Evolutionary conservation across 30 jellyfish, hydroid and myxozoan genomes (phyloP).

Genomic region (Hydractinia echinata): DNA sequence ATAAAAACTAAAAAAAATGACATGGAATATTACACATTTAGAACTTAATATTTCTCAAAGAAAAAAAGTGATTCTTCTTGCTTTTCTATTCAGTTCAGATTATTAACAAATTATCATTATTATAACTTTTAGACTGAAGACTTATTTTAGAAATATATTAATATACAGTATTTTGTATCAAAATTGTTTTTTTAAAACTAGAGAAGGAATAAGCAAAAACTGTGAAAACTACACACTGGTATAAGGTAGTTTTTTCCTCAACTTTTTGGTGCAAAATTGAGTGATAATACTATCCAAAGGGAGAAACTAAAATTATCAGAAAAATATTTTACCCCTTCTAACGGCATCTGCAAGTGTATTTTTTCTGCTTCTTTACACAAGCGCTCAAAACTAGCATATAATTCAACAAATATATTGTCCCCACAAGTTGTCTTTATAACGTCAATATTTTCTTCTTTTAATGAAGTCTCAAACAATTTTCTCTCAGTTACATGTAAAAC

Average conservation of each 20-base stretch:
- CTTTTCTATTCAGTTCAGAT: too few species aligned
- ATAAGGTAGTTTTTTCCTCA: too few species aligned
- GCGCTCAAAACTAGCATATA: conserved; percentile 71
- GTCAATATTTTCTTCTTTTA: conserved; percentile 46
- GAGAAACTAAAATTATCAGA: neutral
- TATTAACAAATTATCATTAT: too few species aligned
- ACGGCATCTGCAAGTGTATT: conserved; percentile 78
- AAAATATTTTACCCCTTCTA: conserved; percentile 62
- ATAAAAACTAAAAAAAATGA: conserved; percentile 6
- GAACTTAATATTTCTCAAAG: neutral
- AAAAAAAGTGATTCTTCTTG: neutral
- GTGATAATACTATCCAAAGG: too few species aligned
- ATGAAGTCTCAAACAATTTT: conserved; percentile 43
- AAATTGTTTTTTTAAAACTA: too few species aligned
- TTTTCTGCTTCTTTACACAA: conserved; percentile 89
- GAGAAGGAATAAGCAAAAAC: too few species aligned
- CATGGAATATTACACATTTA: neutral
- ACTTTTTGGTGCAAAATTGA: too few species aligned
- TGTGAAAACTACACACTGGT: too few species aligned
- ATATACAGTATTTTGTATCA: too few species aligned
- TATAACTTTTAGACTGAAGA: too few species aligned
- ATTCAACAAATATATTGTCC: conserved; percentile 51
- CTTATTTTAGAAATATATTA: too few species aligned
- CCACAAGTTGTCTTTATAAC: conserved; percentile 44
- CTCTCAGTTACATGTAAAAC: conserved; percentile 38